These are phyloP conservation scores for Tapera naevia DNA, from an alignment of 2,797 vertebrate genomes.

Conservation along the genomic window DNA sequence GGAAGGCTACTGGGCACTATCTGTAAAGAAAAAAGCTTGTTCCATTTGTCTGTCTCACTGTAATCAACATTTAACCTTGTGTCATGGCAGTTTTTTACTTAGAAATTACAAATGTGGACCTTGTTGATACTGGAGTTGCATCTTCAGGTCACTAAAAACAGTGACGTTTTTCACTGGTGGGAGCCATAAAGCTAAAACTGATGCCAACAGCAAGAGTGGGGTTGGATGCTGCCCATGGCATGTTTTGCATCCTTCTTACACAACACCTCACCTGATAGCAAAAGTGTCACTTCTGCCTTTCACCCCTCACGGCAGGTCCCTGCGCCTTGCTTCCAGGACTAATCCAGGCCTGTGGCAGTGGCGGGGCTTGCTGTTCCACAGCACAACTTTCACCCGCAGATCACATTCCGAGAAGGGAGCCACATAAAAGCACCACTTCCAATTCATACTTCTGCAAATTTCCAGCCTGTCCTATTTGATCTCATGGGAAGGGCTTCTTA, in stretches of 20 bases:
- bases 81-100: background rate
- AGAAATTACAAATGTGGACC: background rate
- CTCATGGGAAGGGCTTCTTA: background rate
- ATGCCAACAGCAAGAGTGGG: background rate
- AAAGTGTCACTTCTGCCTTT: background rate
- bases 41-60: background rate
- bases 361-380: background rate
- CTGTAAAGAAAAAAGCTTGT: background rate
- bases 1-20: background rate
- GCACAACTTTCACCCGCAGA: background rate
- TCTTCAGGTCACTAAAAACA: background rate
- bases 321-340: background rate
- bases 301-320: background rate
- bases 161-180: accelerated
- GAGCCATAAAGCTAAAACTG: background rate
- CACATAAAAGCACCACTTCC: accelerated
- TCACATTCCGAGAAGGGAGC: background rate
- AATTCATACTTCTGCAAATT: background rate
- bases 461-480: background rate
- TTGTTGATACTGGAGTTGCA: background rate
- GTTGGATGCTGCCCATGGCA: accelerated
- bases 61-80: background rate
- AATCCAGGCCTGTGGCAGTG: background rate
- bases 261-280: background rate
- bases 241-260: background rate